phyloP scores from a whole-genome alignment of 1,140 invertebrate species.

The Drosophila trapezifrons region DNA sequence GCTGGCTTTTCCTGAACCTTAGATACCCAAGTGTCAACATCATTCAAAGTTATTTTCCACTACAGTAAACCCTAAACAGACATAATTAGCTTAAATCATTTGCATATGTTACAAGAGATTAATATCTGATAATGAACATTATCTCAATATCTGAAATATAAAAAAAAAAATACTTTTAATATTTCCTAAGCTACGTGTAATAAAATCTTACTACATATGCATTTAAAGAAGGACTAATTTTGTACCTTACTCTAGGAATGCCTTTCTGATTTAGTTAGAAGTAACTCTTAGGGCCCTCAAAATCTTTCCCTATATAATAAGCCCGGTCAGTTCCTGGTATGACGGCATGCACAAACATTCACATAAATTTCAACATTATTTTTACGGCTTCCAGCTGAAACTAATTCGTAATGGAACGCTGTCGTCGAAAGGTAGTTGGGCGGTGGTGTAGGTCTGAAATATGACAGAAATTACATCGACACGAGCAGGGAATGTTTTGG shows the following conservation, averaged over 20 bases:
- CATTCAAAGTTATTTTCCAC: neutral
- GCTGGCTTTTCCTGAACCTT: neutral
- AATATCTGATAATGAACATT: too few relatives aligned
- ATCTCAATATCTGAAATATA: too few relatives aligned
- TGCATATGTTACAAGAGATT: neutral
- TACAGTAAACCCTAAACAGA: neutral
- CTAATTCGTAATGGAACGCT: constrained; percentile 5
- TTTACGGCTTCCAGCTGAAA: constrained; percentile 23
- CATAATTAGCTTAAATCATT: neutral
- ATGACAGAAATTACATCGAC: constrained; percentile 38
- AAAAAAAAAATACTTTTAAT: too few relatives aligned
- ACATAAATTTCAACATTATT: constrained; percentile 20
- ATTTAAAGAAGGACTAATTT: too few relatives aligned
- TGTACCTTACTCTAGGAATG: too few relatives aligned
- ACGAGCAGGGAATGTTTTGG: constrained; percentile 28
- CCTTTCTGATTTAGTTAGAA: neutral
- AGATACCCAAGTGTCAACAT: neutral
- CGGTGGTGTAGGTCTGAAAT: constrained; percentile 18
- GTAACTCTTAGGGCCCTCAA: neutral
- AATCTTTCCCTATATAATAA: neutral
- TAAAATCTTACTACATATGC: too few relatives aligned
- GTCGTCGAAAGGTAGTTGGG: constrained; percentile 3
- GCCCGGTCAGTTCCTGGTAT: neutral
- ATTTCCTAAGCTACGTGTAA: too few relatives aligned
- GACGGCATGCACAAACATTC: neutral